These are phyloP conservation scores for Musca domestica DNA, from an alignment of 1,140 invertebrate genomes.

Conservation along the genomic window DNA sequence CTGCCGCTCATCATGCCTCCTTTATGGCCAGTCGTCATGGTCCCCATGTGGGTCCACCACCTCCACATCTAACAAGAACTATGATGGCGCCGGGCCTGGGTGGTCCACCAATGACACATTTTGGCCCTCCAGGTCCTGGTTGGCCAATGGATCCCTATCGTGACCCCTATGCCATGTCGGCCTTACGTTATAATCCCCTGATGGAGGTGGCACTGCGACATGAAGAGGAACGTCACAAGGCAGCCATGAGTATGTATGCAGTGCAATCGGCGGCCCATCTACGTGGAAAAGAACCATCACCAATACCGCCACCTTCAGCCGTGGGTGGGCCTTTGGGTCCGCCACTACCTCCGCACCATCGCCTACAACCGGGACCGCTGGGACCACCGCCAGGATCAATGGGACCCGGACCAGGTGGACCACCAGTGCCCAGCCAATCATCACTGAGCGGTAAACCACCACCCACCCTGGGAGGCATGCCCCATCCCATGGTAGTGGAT, in stretches of 20 bases:
- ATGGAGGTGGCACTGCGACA: conserved; percentile 70
- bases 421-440: conserved; percentile 14
- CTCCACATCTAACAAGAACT: conserved; percentile 56
- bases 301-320: conserved; percentile 56
- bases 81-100: conserved; percentile 57
- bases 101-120: conserved; percentile 60
- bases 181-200: conserved; percentile 67
- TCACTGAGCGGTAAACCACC: conserved; percentile 30
- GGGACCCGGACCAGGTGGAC: conserved; percentile 31
- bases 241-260: conserved; percentile 68
- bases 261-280: conserved; percentile 59
- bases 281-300: conserved; percentile 62
- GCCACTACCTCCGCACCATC: conserved; percentile 54
- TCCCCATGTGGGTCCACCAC: conserved; percentile 57
- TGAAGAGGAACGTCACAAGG: conserved; percentile 73
- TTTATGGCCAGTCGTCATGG: conserved; percentile 57
- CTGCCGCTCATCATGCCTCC: conserved; percentile 50
- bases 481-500: conserved; percentile 46
- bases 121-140: conserved; percentile 56
- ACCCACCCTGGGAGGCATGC: conserved; percentile 35
- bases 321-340: conserved; percentile 55
- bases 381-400: conserved; percentile 23
- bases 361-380: conserved; percentile 41
- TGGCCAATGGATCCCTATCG: conserved; percentile 63
- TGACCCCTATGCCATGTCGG: conserved; percentile 67